A percentile compares a stretch with the other conserved stretches of the same genome.
These are phyloP conservation scores for Drosophila histrio DNA, from an alignment of 2,888 invertebrate species.

Conservation along the genomic window DNA sequence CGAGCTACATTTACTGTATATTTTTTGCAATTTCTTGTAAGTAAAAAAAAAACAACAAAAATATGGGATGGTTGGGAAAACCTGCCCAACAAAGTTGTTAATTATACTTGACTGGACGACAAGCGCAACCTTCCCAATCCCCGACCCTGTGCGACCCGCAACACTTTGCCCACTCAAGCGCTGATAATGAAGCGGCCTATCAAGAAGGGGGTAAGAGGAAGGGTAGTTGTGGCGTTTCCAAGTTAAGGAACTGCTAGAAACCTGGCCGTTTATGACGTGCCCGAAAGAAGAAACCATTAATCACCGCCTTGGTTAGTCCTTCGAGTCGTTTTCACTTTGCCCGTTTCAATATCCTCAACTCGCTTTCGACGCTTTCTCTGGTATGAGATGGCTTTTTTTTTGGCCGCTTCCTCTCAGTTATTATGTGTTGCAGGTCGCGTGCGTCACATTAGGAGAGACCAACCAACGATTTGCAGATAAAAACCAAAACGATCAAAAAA, in stretches of 20 bases:
- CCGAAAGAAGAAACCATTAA: conserved; percentile 68
- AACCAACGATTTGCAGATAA: conserved; percentile 43
- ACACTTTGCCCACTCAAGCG: conserved; percentile 60
- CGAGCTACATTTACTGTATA: conserved; percentile 51
- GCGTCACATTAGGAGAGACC: conserved; percentile 39
- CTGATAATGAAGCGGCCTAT: conserved; percentile 42
- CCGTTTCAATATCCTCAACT: conserved; percentile 15
- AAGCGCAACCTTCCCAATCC: conserved; percentile 9
- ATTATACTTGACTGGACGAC: conserved; percentile 79
- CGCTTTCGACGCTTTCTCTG: conserved; percentile 10
- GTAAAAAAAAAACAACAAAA: conserved; percentile 28
- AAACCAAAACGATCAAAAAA: conserved; percentile 23
- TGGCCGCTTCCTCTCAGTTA: conserved; percentile 5
- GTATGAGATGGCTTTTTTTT: conserved; percentile 7
- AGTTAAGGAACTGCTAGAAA: conserved; percentile 46
- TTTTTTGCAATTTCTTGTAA: conserved; percentile 62
- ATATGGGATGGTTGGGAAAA: conserved; percentile 19
- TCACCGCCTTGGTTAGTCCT: conserved; percentile 48
- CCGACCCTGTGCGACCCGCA: conserved; percentile 1
- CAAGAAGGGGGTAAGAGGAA: background rate
- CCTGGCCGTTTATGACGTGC: conserved; percentile 71
- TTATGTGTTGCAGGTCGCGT: conserved; percentile 49
- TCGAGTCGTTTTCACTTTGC: conserved; percentile 15
- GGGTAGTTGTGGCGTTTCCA: conserved; percentile 5
- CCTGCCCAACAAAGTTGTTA: conserved; percentile 75